Conservation (phyloP, 2,888 invertebrate genomes). For the Acrobasis consociella region DNA sequence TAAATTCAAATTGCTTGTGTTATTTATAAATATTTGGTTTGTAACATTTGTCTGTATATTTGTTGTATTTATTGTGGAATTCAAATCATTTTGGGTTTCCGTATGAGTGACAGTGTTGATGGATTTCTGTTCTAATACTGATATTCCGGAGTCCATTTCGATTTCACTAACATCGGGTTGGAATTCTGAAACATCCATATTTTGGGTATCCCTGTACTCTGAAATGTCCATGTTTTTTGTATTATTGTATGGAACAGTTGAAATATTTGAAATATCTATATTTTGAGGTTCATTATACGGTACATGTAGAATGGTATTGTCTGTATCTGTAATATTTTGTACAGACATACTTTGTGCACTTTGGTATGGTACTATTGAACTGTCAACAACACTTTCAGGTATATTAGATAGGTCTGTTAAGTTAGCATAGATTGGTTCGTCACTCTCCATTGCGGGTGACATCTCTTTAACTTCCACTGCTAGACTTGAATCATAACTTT, state of each 20-base stretch:
- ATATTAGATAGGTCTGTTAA: constrained; percentile 35
- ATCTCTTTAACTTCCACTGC: constrained; percentile 27
- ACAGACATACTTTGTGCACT: background rate
- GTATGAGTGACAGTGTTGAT: constrained; percentile 38
- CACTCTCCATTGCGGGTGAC: constrained; percentile 20
- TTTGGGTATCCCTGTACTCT: background rate
- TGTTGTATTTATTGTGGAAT: constrained; percentile 48
- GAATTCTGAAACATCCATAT: constrained; percentile 27
- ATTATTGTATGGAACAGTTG: background rate
- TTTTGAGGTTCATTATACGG: too few relatives aligned
- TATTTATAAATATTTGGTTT: constrained; percentile 67
- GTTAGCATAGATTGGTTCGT: constrained; percentile 63
- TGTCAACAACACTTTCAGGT: constrained; percentile 23
- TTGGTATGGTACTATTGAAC: constrained; percentile 20
- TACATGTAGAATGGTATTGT: too few relatives aligned
- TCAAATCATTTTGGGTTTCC: constrained; percentile 34
- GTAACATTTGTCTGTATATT: constrained; percentile 62
- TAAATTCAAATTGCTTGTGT: constrained; percentile 62
- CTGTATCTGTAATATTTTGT: background rate
- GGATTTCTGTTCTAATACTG: constrained; percentile 61
- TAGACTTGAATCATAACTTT: constrained; percentile 33
- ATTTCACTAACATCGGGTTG: constrained; percentile 37
- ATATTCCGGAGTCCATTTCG: constrained; percentile 58
- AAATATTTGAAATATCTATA: background rate
- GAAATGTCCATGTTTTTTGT: background rate